Evolutionary conservation across 2,888 invertebrate species (phyloP).

Genomic region (Zootermopsis nevadensis): DNA sequence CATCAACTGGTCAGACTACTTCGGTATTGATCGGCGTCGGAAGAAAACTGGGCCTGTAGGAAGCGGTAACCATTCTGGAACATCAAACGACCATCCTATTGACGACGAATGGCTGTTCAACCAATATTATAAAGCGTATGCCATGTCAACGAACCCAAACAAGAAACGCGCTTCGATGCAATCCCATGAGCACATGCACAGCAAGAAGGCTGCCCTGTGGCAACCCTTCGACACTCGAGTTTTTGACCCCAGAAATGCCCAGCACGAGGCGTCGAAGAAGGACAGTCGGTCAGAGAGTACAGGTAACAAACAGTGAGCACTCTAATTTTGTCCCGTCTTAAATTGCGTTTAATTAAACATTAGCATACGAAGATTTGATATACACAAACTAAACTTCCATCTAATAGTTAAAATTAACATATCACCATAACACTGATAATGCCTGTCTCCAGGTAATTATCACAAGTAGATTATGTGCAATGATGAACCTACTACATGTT

Average conservation of each 20-base stretch:
- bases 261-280: slow-evolving; percentile 44
- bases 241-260: slow-evolving; percentile 57
- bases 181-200: slow-evolving; percentile 6
- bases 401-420: too few species aligned
- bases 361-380: too few species aligned
- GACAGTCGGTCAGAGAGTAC: not conserved
- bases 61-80: slow-evolving; percentile 55
- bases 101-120: slow-evolving; percentile 70
- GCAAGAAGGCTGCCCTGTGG: slow-evolving; percentile 13
- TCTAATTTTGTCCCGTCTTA: too few species aligned
- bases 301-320: not conserved
- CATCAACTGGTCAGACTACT: slow-evolving; percentile 88
- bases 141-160: slow-evolving; percentile 55
- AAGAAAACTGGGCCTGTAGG: slow-evolving; percentile 71
- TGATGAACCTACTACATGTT: too few species aligned
- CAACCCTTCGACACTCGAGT: slow-evolving; percentile 50
- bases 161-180: slow-evolving; percentile 41
- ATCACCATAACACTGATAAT: too few species aligned
- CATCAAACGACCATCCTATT: slow-evolving; percentile 63
- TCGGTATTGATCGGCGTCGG: slow-evolving; percentile 83
- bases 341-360: too few species aligned
- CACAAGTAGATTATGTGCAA: too few species aligned
- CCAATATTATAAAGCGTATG: slow-evolving; percentile 66
- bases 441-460: too few species aligned
- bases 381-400: too few species aligned